Conservation (phyloP, 2,113 vertebrate species). For the Macrotis lagotis region DNA sequence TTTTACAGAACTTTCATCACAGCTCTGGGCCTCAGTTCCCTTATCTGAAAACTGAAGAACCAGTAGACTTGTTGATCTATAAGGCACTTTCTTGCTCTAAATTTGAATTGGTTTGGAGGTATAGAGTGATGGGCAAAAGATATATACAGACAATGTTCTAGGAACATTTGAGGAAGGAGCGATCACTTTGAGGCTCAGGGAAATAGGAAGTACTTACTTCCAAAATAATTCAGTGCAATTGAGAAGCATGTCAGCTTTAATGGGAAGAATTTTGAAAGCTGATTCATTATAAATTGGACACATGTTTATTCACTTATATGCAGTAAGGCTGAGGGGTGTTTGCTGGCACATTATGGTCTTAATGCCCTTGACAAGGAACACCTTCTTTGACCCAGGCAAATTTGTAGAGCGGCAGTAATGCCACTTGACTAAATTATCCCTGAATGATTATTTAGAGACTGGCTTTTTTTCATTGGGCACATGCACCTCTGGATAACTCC, state of each 20-base stretch:
- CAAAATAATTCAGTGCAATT: constrained; percentile 17
- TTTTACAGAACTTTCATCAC: neutral
- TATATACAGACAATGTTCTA: neutral
- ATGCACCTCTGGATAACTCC: constrained; percentile 41
- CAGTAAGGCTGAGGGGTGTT: constrained; percentile 26
- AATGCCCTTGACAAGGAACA: constrained; percentile 43
- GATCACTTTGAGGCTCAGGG: neutral
- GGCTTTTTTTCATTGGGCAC: constrained; percentile 55
- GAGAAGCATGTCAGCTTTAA: constrained; percentile 27
- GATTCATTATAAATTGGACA: constrained; percentile 55
- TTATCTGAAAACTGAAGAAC: neutral
- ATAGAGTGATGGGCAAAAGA: neutral
- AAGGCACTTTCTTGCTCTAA: neutral
- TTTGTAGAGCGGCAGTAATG: neutral
- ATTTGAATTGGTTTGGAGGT: neutral
- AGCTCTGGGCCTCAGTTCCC: neutral
- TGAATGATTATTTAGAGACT: constrained; percentile 68
- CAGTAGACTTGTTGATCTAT: neutral
- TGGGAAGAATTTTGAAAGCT: constrained; percentile 42
- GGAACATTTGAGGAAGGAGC: neutral
- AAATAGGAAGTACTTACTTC: constrained; percentile 1
- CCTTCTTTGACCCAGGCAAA: constrained; percentile 68
- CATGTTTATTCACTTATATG: constrained; percentile 36
- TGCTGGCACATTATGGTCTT: constrained; percentile 61
- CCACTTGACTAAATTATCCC: constrained; percentile 49